Conservation (phyloP, 2,797 vertebrate genomes). For the Pterois miles region DNA sequence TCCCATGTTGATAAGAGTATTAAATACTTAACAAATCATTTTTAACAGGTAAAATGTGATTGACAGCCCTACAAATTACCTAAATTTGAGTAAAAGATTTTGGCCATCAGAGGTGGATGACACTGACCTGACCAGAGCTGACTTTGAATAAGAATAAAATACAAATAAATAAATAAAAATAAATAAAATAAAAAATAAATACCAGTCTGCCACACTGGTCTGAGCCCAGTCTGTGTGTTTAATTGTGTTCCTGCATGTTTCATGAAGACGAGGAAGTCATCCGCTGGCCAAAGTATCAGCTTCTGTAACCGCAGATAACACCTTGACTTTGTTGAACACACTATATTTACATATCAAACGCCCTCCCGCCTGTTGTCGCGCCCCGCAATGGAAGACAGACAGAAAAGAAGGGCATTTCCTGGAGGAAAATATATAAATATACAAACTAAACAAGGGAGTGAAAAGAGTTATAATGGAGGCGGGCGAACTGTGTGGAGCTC, state of each 20-base stretch:
- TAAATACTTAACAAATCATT: no score
- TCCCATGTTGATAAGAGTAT: no score
- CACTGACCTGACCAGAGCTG: background rate
- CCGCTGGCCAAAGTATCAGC: conserved; percentile 51
- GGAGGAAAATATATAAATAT: conserved; percentile 39
- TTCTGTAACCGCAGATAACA: conserved; percentile 61
- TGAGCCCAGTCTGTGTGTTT: conserved; percentile 27
- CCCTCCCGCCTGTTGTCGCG: conserved; percentile 29
- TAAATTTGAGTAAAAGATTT: no score
- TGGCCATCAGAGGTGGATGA: background rate
- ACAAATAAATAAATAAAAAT: no score
- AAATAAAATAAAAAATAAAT: no score
- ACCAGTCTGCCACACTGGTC: background rate
- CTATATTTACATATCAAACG: conserved; percentile 76
- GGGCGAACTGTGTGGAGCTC: conserved; percentile 52
- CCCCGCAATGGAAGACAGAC: conserved; percentile 30
- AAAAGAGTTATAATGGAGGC: conserved; percentile 63
- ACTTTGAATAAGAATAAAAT: background rate
- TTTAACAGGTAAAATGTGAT: no score
- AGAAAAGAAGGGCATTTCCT: conserved; percentile 52
- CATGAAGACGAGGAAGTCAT: conserved; percentile 36
- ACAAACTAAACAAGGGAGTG: conserved; percentile 57
- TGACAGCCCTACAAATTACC: no score
- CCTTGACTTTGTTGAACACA: conserved; percentile 65
- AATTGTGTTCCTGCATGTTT: conserved; percentile 44